Base-by-base conservation (phyloP, 2,888 invertebrate genomes). In the Trilocha varians region DNA sequence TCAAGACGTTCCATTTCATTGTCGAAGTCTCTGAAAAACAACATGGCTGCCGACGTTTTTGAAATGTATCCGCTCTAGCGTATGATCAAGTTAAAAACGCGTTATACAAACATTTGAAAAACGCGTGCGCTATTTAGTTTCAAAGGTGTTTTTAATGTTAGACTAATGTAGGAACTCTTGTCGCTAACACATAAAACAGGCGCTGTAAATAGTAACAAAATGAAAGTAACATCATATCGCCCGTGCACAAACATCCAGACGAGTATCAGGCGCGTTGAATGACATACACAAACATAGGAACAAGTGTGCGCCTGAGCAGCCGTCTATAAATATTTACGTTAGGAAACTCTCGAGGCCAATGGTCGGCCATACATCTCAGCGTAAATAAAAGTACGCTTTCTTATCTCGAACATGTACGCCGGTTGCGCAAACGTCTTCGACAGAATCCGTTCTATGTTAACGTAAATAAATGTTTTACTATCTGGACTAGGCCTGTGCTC, bases 321-420 rank as follows among this genome's bases (percentile, higher is more conserved):
- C 55, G 64, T 74, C 83, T 84, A 83, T 85, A 85, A 85, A 85
- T 85, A 84, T 85, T 85, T 85, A 85, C 75, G 72, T 79, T 78
- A 77, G 71, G 77, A 76, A 82, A 80, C 79, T 78, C 74, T 72
- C 67, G 77, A 75, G 74, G 75, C 79, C 82, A 80, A 78, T 76
- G 78, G 77, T 74, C 78, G 74, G 70, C 72, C 72, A 71, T 74
- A 72, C 70, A 59, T 54, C 59, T 58, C 58, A 62, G 66, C 70
- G 68, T 76, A 75, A 77, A 80, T 78, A 80, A 79, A 79, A 78
- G 72, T 74, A 69, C 66, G 76, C 73, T 78, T 82, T 83, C 83
- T 83, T 84, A 80, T 83, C 83, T 76, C 59, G 54, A 69, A 68
- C 78, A 73, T 75, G 75, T 69, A 72, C 60, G 61, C 49, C 42